Base-by-base conservation (phyloP, 2,797 vertebrate species). In the Melanogrammus aeglefinus region DNA sequence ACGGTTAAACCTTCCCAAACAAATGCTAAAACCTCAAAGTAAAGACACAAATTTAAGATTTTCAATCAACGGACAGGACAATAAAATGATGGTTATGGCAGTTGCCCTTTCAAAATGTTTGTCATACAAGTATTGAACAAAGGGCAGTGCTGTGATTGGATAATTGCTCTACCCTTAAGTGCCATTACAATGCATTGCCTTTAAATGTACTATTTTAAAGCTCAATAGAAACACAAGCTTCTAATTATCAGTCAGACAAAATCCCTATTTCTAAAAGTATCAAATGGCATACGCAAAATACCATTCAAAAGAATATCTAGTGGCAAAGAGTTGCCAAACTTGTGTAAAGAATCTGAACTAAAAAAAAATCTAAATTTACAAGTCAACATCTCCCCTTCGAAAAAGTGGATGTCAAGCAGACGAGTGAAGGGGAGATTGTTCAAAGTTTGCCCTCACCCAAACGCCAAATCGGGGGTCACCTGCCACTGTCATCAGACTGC, bases 211-310 rank as follows among this genome's bases (percentile, higher is more conserved):
- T 78, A 2, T 77, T 85, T 82, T 73, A 88, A 86, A 83, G 84
- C 84, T 81, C 81, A 80, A 80, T 83, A 77, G 78, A 86, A 86
- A 85, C 80, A 81, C 88, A 86, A 69, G 79, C 78, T 57, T 80
- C 76, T 82, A 83, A 79, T 82, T 79, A 83, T 63, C 78, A 79
- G 80, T 24, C 36, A 35, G 39, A 39, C 76, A 87, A 81, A 74
- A 73, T 66, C 80, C 86, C 83, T 44, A 76, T 80, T 80, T 84
- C 82, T 74, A 16, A 84, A 63, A 78, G 79, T 75, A 83, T 87
- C 77, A 83, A 83, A 90, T 73, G 81, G 69, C 83, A 86, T 78
- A 83, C 78, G 83, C 84, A 81, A 85, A 87, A 84, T 79, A 84
- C 74, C 77, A 83, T 16, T 75, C 77, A 82, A 81, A 83, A 82